Evolutionary conservation across 2,113 vertebrate genomes (phyloP), one percentile per base, ranked within the genome.

Genomic region (Epinephelus fuscoguttatus): DNA sequence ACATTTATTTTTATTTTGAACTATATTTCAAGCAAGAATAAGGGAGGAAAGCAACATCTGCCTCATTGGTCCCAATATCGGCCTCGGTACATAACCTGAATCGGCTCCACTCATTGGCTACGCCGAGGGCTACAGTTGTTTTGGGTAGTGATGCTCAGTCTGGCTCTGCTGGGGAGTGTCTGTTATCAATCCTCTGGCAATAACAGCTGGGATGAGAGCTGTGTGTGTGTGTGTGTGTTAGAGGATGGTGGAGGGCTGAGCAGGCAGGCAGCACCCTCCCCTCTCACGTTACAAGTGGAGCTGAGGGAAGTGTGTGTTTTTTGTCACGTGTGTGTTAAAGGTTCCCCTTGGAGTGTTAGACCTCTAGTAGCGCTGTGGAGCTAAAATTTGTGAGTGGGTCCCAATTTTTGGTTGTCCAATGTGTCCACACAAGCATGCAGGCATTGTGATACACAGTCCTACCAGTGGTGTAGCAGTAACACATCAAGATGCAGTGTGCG

Each of bases 281-380:
- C 25, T 69, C 79, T 88, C 80, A 61, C 4, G 9, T 83, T 74
- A 61, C 73, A 52, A 53, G 49, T 13, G 23, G 4, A 81, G 37
- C 68, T 61, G 59, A 59, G 9, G 49, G n/a, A 45, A 25, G 27
- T 42, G 23, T 50, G 53, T 75, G 61, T 78, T 56, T 42, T 74
- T 33, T 37, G 75, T 75, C 33, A 59, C 21, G 0, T 78, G n/a
- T 78, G 68, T 66, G 61, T 27, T 68, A 3, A 49, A 60, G 21
- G 7, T n/a, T 74, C 47, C 57, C 45, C 50, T 12, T 61, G 71
- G 42, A n/a, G 42, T 27, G 37, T 18, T 14, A 19, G 15, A 47
- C 23, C 37, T 72, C 4, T 13, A 0, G 25, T 52, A 21, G 27
- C 19, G 11, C 49, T 10, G 2, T 13, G 17, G 66, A 33, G 25